Base-by-base conservation (phyloP, 2,113 vertebrate species). In the Notarius lentiginosus region DNA sequence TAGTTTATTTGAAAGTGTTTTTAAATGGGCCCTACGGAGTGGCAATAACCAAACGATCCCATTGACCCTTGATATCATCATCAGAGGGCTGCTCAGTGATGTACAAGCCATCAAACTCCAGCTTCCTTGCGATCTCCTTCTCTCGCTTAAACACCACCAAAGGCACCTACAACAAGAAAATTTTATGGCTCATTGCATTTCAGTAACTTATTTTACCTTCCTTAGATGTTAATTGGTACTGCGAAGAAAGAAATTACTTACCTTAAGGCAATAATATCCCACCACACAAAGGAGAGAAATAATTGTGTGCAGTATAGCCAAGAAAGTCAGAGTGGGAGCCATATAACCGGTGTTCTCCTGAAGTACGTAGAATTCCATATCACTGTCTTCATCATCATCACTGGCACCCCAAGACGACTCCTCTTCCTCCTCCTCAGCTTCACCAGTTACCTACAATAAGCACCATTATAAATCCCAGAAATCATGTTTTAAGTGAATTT, bases 51-150 rank as follows among this genome's bases (percentile, higher is more conserved):
- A 99, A 94, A 24, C 98, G 97, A 93, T 99, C 98, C 98, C 98
- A 99, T 10, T 99, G 98, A 80, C 98, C 98, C 92, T 99, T 99
- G 92, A 99, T 99, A 87, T 99, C 98, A 79, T 99, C 98, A 61
- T 99, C 98, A 9, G 97, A 97, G 1, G 98, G 98, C 89, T 99
- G 98, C 87, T 99, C 98, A 0, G 98, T 99, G 91, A 99, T 99
- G 91, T 99, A 99, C 0, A 99, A 92, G 22, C 98, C 98, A 47
- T 99, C 98, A 88, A 99, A 99, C 89, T 99, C 98, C 84, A 99
- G 94, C 92, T 97, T 97, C 91, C 98, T 95, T 88, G 98, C 98
- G 9, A 99, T 97, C 89, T 99, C 98, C 89, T 99, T 99, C 94
- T 99, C 98, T 83, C 98, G 95, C 90, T 99, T 99, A 92, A 99